Conservation (phyloP, 2,888 invertebrate genomes). For the Mythimna albipuncta region DNA sequence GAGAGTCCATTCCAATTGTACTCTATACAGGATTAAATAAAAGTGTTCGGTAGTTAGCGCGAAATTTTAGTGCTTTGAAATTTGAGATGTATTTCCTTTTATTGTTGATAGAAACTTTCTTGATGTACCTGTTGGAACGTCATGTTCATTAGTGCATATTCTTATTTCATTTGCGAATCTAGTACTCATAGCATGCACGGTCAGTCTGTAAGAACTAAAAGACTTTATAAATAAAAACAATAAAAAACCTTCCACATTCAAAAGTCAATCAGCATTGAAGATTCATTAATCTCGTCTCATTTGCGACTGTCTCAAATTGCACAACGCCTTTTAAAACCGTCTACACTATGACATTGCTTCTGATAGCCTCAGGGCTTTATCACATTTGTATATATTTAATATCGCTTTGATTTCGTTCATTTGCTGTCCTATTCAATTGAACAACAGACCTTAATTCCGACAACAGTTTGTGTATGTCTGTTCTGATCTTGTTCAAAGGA, state of each 20-base stretch:
- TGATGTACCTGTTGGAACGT: neutral
- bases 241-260: conserved; percentile 40
- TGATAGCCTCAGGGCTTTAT: conserved; percentile 47
- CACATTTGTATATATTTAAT: conserved; percentile 54
- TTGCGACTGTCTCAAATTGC: conserved; percentile 52
- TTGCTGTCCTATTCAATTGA: conserved; percentile 69
- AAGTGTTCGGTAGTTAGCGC: conserved; percentile 56
- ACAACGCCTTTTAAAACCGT: conserved; percentile 46
- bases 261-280: conserved; percentile 41
- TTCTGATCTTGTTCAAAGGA: conserved; percentile 78
- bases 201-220: conserved; percentile 2
- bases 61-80: conserved; percentile 37
- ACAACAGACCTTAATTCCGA: conserved; percentile 72
- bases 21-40: conserved; percentile 58
- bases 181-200: conserved; percentile 18
- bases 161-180: conserved; percentile 18
- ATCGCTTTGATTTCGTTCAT: conserved; percentile 60
- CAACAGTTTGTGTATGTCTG: conserved; percentile 66
- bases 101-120: conserved; percentile 1
- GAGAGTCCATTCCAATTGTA: conserved; percentile 54
- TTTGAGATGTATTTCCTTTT: conserved; percentile 13
- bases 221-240: conserved; percentile 36
- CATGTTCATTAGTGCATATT: conserved; percentile 48
- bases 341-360: conserved; percentile 52
- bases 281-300: conserved; percentile 60